Percentiles rank a stretch among this genome's conserved stretches.
Evolutionary conservation across 2,888 invertebrate genomes (phyloP).

Genomic region (Orthonychiurus folsomi): DNA sequence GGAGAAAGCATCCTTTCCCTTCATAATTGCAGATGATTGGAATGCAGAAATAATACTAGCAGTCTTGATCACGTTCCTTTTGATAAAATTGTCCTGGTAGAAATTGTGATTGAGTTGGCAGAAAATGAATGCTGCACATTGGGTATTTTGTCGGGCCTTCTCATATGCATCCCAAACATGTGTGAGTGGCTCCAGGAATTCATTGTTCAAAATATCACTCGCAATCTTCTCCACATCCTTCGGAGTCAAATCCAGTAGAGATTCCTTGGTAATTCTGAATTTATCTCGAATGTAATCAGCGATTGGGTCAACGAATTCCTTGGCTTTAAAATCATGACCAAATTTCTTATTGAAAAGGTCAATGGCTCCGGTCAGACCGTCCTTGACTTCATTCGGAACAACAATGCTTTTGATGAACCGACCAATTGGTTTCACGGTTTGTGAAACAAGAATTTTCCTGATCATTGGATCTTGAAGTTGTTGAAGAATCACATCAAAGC

Average conservation of each 20-base stretch:
- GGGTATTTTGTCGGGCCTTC: conserved; percentile 27
- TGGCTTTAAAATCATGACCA: conserved; percentile 30
- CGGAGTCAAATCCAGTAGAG: conserved; percentile 32
- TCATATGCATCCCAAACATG: conserved; percentile 32
- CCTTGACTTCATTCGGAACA: conserved; percentile 34
- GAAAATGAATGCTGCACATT: conserved; percentile 35
- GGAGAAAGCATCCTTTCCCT: conserved; percentile 34
- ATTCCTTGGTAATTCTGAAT: conserved; percentile 34
- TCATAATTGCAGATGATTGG: conserved; percentile 34
- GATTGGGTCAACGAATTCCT: conserved; percentile 33
- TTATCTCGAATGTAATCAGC: conserved; percentile 33
- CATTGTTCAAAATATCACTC: conserved; percentile 36
- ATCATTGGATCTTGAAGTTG: conserved; percentile 32
- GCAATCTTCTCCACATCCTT: conserved; percentile 37
- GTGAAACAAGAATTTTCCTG: conserved; percentile 30
- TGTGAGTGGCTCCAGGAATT: conserved; percentile 32
- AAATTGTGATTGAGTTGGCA: conserved; percentile 38
- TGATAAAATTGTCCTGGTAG: conserved; percentile 35
- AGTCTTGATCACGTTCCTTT: conserved; percentile 35
- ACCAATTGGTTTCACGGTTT: conserved; percentile 34
- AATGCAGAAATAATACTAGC: conserved; percentile 36
- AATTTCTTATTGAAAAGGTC: conserved; percentile 37
- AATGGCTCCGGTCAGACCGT: conserved; percentile 28
- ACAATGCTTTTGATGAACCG: conserved; percentile 29
- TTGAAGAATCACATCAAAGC: conserved; percentile 32